Conservation (phyloP, 2,113 vertebrate species). For the Pterocles gutturalis region DNA sequence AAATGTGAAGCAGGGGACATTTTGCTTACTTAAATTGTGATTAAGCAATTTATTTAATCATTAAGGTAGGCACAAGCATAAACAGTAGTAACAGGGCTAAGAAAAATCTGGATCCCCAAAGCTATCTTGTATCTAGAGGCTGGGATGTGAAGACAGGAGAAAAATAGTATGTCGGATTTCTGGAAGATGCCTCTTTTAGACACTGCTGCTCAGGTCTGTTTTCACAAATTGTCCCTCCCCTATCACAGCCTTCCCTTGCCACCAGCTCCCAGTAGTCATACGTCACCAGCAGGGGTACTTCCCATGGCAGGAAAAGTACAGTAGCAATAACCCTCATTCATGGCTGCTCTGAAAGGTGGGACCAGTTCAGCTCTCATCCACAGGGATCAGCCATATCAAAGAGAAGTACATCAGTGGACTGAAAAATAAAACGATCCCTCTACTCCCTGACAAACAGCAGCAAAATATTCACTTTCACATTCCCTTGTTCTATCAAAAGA, state of each 20-base stretch:
- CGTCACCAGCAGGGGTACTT: neutral
- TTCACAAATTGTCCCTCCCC: neutral
- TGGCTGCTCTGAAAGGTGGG: neutral
- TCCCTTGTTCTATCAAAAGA: neutral
- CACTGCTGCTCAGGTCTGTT: neutral
- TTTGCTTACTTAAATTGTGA: neutral
- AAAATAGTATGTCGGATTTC: neutral
- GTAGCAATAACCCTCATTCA: neutral
- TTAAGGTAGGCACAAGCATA: neutral
- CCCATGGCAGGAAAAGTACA: neutral
- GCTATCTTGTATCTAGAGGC: neutral
- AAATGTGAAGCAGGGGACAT: neutral
- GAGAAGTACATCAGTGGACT: neutral
- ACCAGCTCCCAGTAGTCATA: neutral
- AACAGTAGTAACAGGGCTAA: neutral
- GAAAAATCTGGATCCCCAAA: neutral
- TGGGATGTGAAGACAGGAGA: neutral
- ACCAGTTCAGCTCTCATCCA: neutral
- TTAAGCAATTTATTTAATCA: neutral
- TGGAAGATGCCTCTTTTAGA: neutral
- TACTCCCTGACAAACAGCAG: neutral
- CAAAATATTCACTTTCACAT: neutral
- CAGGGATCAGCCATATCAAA: neutral
- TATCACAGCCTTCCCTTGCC: neutral
- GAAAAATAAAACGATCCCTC: neutral